Conservation (phyloP, 2,797 vertebrate species). For the Oryzias sinensis region DNA sequence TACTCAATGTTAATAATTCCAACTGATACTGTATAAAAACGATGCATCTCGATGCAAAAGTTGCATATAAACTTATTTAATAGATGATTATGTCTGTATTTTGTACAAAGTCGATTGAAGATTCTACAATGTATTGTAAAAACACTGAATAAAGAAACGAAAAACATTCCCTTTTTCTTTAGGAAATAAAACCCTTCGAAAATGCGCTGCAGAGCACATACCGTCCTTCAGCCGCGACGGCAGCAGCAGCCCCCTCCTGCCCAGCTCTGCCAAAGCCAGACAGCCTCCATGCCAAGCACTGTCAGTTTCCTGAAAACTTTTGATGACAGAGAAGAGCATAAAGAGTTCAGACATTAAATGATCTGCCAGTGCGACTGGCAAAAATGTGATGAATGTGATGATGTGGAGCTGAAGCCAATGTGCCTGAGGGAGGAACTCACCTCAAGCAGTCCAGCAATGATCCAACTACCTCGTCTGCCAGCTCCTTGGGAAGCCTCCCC, state of each 20-base stretch:
- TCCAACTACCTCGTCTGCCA: slow-evolving; percentile 95
- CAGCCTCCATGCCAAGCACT: slow-evolving; percentile 96
- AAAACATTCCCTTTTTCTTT: slow-evolving; percentile 1
- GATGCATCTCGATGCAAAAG: too few species aligned
- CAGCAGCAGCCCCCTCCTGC: slow-evolving; percentile 90
- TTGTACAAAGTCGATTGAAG: slow-evolving; percentile 4
- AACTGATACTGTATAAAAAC: too few species aligned
- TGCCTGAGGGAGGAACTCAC: slow-evolving; percentile 62
- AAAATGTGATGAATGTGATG: neutral
- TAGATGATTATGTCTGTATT: slow-evolving; percentile 15
- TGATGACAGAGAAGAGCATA: slow-evolving; percentile 17
- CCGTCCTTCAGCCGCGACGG: slow-evolving; percentile 89
- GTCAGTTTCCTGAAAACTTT: slow-evolving; percentile 92
- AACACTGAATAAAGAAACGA: slow-evolving; percentile 42
- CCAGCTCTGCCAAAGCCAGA: slow-evolving; percentile 92
- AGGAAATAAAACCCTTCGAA: neutral
- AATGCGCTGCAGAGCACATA: slow-evolving; percentile 59
- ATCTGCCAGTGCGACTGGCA: neutral
- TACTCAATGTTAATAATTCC: too few species aligned
- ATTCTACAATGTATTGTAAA: slow-evolving; percentile 16
- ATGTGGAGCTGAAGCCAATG: neutral
- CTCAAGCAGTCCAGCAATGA: slow-evolving; percentile 94
- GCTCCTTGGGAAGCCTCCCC: slow-evolving; percentile 89
- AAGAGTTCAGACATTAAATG: neutral
- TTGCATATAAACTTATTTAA: slow-evolving; percentile 19